Evolutionary conservation across 92 coral and sea anemone species (phyloP).

Genomic region (Parazoanthus atlanticus): DNA sequence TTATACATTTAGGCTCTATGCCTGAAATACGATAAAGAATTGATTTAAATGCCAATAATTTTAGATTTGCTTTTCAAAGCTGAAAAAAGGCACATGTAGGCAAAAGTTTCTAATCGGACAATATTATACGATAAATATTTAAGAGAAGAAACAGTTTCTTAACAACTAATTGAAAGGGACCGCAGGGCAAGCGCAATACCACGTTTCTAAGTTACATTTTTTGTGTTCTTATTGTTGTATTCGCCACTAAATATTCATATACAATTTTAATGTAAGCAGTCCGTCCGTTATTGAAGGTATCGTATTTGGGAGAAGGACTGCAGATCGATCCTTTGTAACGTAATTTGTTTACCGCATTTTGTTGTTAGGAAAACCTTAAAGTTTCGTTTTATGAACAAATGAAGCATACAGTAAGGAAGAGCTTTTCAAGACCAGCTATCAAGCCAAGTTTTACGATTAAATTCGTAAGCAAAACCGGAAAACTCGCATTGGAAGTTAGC

Average conservation of each 20-base stretch:
- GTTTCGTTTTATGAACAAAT: too few species aligned
- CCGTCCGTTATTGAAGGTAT: neutral
- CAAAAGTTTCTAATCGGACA: neutral
- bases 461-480: too few species aligned
- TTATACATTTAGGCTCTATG: neutral
- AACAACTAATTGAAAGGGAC: neutral
- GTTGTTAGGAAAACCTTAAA: too few species aligned
- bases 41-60: neutral
- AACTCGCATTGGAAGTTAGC: too few species aligned
- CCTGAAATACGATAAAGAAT: neutral
- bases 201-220: neutral
- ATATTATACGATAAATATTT: slow-evolving; percentile 10
- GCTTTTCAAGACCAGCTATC: too few species aligned
- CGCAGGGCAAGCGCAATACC: neutral
- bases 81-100: neutral
- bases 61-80: neutral
- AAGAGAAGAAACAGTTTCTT: slow-evolving; percentile 12
- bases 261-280: neutral
- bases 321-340: too few species aligned
- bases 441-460: too few species aligned
- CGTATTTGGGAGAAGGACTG: too few species aligned
- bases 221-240: neutral
- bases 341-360: too few species aligned
- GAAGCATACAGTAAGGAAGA: too few species aligned
- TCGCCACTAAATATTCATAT: neutral